Percentiles rank a stretch among this genome's conserved stretches.
phyloP scores from a whole-genome alignment of 2,888 invertebrate species.

The Harpalus rufipes region DNA sequence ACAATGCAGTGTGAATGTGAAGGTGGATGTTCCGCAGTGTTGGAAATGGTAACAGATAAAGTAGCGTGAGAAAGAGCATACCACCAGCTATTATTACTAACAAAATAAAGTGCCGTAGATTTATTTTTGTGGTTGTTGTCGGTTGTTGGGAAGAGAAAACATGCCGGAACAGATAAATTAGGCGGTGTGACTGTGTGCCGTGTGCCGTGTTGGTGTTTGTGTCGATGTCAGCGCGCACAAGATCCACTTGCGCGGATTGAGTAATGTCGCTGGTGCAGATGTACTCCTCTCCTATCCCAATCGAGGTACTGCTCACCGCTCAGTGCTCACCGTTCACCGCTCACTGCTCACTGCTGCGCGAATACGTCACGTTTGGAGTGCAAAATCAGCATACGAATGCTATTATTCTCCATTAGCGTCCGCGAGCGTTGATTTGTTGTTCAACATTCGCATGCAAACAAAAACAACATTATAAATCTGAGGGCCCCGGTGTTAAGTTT shows the following conservation, averaged over 20 bases:
- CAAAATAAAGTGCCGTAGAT: conserved; percentile 8
- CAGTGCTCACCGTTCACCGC: not conserved
- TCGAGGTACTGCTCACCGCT: not conserved
- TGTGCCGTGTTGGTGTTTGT: not conserved
- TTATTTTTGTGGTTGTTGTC: conserved; percentile 14
- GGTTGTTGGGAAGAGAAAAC: conserved; percentile 9
- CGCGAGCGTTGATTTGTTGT: conserved; percentile 75
- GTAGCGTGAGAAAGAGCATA: not conserved
- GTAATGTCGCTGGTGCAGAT: conserved; percentile 45
- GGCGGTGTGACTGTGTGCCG: not conserved
- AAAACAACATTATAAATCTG: conserved; percentile 73
- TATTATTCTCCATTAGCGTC: conserved; percentile 76
- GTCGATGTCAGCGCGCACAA: conserved; percentile 11
- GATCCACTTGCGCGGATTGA: conserved; percentile 37
- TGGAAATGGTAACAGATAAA: conserved; percentile 23
- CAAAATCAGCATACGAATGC: conserved; percentile 76
- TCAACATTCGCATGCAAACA: conserved; percentile 73
- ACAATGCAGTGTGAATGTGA: not conserved
- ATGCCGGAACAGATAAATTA: conserved; percentile 21
- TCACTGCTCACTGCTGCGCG: conserved; percentile 25
- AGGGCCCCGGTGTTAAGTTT: conserved; percentile 64
- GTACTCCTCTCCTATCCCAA: not conserved
- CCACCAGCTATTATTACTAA: conserved; percentile 15
- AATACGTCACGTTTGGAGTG: conserved; percentile 67
- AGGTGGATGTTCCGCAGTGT: not conserved